A percentile compares a stretch with the other conserved stretches of the same genome.
Evolutionary conservation across 92 coral and sea anemone genomes (phyloP).

Genomic region (Scolanthus callimorphus): DNA sequence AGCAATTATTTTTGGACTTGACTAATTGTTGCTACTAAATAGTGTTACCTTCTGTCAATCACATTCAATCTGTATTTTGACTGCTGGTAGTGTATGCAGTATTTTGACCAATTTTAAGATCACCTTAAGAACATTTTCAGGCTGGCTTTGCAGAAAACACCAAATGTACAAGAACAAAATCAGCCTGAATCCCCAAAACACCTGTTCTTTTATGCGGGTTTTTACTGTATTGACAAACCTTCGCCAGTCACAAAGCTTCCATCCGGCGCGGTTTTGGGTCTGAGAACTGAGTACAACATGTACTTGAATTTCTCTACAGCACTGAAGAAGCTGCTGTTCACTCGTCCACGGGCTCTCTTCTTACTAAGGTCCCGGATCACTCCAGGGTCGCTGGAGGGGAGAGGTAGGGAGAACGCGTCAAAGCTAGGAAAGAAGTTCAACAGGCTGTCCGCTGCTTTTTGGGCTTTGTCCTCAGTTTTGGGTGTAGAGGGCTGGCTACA

Average conservation of each 20-base stretch:
- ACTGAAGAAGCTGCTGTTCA: constrained; percentile 14
- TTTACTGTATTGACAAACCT: constrained; percentile 29
- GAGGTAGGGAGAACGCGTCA: constrained; percentile 69
- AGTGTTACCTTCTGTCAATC: no score
- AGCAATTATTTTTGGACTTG: no score
- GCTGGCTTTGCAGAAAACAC: no score
- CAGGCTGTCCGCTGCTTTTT: no score
- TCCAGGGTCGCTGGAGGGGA: constrained; percentile 51
- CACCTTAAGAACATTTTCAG: no score
- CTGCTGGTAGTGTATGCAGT: no score
- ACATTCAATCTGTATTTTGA: no score
- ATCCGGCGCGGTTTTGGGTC: constrained; percentile 38
- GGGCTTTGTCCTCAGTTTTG: no score
- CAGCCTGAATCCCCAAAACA: neutral
- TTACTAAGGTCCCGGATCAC: constrained; percentile 37
- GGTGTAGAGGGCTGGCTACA: no score
- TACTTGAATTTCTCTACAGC: constrained; percentile 30
- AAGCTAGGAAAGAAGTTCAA: constrained; percentile 63
- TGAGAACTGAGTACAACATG: constrained; percentile 12
- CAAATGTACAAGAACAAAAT: neutral
- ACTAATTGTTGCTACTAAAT: no score
- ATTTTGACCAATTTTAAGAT: no score
- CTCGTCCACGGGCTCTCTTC: constrained; percentile 9
- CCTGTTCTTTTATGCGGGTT: no score
- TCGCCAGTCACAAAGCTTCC: constrained; percentile 44